Percentiles rank a stretch among this genome's conserved stretches.
phyloP scores from a whole-genome alignment of 2,113 vertebrate genomes.

The Mustelus asterias region DNA sequence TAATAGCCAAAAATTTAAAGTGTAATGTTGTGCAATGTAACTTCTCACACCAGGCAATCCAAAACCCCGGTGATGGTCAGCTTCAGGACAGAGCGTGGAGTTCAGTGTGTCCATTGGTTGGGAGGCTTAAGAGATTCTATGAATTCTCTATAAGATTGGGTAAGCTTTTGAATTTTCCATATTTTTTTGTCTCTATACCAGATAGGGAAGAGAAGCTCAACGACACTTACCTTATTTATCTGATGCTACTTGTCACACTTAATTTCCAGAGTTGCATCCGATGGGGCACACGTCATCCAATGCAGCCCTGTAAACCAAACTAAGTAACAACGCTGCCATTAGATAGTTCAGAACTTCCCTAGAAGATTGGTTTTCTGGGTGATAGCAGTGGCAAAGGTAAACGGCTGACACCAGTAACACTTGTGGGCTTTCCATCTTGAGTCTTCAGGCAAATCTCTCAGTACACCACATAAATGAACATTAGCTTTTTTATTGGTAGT shows the following conservation, averaged over 20 bases:
- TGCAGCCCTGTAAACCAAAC: neutral
- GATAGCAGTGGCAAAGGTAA: neutral
- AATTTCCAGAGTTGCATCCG: neutral
- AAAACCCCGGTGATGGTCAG: slow-evolving; percentile 83
- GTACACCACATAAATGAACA: neutral
- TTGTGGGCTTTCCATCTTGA: neutral
- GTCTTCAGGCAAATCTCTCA: neutral
- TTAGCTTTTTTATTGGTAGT: neutral
- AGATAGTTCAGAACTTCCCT: neutral
- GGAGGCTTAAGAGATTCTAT: slow-evolving; percentile 91
- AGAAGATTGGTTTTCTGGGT: neutral
- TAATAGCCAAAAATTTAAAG: neutral
- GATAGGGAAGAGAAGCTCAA: neutral
- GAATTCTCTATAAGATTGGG: slow-evolving; percentile 90
- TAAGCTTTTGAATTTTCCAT: slow-evolving; percentile 45
- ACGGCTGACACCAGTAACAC: neutral
- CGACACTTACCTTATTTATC: too few relatives aligned
- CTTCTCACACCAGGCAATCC: slow-evolving; percentile 74
- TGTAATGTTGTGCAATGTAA: neutral
- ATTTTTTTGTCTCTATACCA: neutral
- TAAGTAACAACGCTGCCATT: neutral
- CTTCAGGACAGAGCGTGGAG: slow-evolving; percentile 94
- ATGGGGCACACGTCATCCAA: neutral
- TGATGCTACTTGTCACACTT: neutral
- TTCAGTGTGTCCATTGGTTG: slow-evolving; percentile 89